These are phyloP conservation scores for Lobophora halterata DNA, from an alignment of 2,888 invertebrate species.

Conservation along the genomic window DNA sequence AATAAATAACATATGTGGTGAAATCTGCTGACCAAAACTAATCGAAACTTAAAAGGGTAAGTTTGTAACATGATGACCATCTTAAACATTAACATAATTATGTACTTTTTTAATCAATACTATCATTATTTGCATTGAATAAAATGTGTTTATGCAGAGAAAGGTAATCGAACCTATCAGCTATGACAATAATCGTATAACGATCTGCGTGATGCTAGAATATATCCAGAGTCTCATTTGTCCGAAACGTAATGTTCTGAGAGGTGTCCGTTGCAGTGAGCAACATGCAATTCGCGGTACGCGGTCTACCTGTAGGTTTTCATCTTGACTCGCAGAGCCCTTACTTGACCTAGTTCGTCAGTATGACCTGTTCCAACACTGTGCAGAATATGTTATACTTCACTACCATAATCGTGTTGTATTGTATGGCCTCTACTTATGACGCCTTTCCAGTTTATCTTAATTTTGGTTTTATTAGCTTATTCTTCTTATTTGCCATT, in stretches of 20 bases:
- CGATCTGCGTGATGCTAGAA: slow-evolving; percentile 62
- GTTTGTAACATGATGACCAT: slow-evolving; percentile 31
- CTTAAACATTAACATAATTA: slow-evolving; percentile 15
- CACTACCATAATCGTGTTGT: slow-evolving; percentile 50
- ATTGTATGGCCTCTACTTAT: slow-evolving; percentile 47
- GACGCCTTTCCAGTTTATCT: slow-evolving; percentile 20
- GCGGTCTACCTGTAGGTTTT: slow-evolving; percentile 33
- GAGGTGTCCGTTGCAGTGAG: slow-evolving; percentile 14
- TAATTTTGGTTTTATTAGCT: slow-evolving; percentile 4
- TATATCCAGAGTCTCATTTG: slow-evolving; percentile 71
- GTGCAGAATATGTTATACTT: slow-evolving; percentile 48
- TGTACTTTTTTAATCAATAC: slow-evolving; percentile 4
- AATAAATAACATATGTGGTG: slow-evolving; percentile 20
- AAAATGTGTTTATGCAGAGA: slow-evolving; percentile 12
- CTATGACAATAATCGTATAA: slow-evolving; percentile 62
- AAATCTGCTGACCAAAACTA: slow-evolving; percentile 24
- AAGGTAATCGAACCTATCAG: slow-evolving; percentile 52
- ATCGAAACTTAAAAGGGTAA: slow-evolving; percentile 28
- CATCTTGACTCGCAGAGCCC: slow-evolving; percentile 51
- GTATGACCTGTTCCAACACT: slow-evolving; percentile 59
- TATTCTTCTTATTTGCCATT: slow-evolving; percentile 10
- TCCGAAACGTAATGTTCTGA: slow-evolving; percentile 58
- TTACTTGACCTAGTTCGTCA: slow-evolving; percentile 64
- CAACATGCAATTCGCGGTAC: slow-evolving; percentile 5
- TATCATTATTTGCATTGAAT: background rate